Evolutionary conservation across 2,113 vertebrate genomes (phyloP), one percentile per base, ranked within the genome.

Genomic region (Ictalurus furcatus): DNA sequence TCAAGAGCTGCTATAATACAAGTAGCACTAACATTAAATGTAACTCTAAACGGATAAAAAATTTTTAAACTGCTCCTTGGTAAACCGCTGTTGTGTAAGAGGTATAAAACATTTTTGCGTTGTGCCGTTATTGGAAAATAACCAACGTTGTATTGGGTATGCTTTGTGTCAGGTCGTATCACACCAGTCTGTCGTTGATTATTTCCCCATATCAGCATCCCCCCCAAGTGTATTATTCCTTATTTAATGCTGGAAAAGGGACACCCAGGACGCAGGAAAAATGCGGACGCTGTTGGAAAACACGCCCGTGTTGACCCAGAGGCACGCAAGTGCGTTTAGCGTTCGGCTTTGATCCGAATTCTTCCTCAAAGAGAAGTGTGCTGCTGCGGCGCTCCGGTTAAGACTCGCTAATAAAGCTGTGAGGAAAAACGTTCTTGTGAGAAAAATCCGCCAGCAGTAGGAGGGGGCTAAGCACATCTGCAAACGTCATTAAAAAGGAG

Each of bases 401-500:
- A 91, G 78, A 34, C 34, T 48, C 34, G 69, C 58, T 89, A 84
- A 91, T 91, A 89, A 87, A 79, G 54, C 48, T 44, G 54, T 34
- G 71, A 48, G 73, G 34, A 54, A 76, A 48, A 84, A 58, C 13
- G 63, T 16, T 78, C 83, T 82, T 67, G 86, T 74, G 87, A 84
- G 88, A 83, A 90, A 37, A 84, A 76, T 59, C 80, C 30, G 81
- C 74, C 14, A 65, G 40, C 83, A 54, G 59, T 52, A 59, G 74
- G 11, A 88, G 88, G 93, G 61, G 89, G 84, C 89, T 94, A 93
- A 95, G 93, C 90, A 95, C 93, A 95, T 94, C 90, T 93, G 94
- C 93, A 95, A 96, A 95, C 93, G 93, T 95, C 93, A 94, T 96
- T 96, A 95, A 91, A 88, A 92, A 91, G 79, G 61, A 74, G 44